Evolutionary conservation across 2,888 invertebrate genomes (phyloP).

Genomic region (Morinoia aosen): DNA sequence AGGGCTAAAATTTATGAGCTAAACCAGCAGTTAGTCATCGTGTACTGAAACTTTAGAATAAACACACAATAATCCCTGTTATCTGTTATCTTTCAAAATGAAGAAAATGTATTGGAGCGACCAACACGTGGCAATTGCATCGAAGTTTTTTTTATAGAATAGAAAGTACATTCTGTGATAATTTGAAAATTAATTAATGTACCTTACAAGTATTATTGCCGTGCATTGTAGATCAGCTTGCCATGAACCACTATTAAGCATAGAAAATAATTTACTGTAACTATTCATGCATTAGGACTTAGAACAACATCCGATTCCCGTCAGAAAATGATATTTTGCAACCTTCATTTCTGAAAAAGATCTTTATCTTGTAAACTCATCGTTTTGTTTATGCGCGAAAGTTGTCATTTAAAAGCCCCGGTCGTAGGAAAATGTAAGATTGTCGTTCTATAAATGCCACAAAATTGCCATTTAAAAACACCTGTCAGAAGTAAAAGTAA

Average conservation of each 20-base stretch:
- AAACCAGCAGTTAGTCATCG: too few species aligned
- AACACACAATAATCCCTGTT: too few species aligned
- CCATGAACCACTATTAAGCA: neutral
- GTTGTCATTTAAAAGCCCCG: neutral
- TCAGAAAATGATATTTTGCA: neutral
- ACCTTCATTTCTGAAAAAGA: neutral
- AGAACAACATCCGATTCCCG: neutral
- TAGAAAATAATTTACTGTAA: neutral
- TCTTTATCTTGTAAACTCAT: neutral
- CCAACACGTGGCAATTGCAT: too few species aligned
- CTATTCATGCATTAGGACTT: neutral
- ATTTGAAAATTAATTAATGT: too few species aligned
- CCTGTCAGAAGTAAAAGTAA: neutral
- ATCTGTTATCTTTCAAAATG: too few species aligned
- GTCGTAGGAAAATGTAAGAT: neutral
- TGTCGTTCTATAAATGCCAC: neutral
- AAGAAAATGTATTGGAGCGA: too few species aligned
- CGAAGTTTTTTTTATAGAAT: too few species aligned
- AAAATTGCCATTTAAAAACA: neutral
- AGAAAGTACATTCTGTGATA: too few species aligned
- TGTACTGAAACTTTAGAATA: too few species aligned
- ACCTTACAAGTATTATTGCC: too few species aligned
- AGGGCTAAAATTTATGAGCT: too few species aligned
- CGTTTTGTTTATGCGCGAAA: neutral
- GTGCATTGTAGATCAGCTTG: neutral